These are phyloP conservation scores for Tenthredo livida DNA, from an alignment of 2,888 invertebrate genomes.

Conservation along the genomic window DNA sequence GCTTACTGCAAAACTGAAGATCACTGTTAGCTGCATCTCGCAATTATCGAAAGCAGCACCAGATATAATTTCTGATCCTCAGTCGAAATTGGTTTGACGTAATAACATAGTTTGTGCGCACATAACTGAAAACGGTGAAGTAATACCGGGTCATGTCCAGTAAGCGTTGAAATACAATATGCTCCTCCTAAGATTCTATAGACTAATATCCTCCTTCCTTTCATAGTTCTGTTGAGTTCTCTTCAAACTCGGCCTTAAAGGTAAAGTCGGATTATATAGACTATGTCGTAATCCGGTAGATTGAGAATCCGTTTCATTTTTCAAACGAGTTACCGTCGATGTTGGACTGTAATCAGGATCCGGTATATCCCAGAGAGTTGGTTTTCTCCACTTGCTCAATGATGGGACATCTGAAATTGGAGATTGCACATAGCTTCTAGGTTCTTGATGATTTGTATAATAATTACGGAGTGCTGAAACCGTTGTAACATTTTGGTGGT, in stretches of 20 bases:
- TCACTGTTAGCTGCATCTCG: not conserved
- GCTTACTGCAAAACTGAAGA: not conserved
- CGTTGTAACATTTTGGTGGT: not conserved
- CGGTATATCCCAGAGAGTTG: constrained; percentile 31
- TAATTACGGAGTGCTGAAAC: constrained; percentile 31
- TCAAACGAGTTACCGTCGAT: constrained; percentile 49
- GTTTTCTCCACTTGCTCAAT: not conserved
- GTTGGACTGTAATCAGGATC: constrained; percentile 50
- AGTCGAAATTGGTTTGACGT: not conserved
- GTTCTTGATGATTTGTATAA: constrained; percentile 20
- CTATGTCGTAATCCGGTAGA: not conserved
- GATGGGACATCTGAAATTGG: constrained; percentile 12
- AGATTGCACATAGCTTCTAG: constrained; percentile 38
- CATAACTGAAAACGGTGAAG: constrained; percentile 5
- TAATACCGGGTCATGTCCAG: constrained; percentile 2
- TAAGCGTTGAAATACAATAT: constrained; percentile 35
- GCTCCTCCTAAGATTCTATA: constrained; percentile 29
- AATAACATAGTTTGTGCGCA: constrained; percentile 14
- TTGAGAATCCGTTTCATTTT: constrained; percentile 48
- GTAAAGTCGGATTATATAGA: constrained; percentile 48
- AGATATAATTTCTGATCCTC: not conserved
- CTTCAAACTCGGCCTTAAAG: constrained; percentile 52
- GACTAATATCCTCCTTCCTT: constrained; percentile 48
- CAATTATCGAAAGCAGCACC: not conserved
- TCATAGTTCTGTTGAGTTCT: constrained; percentile 46